Evolutionary conservation across 2,113 vertebrate species (phyloP).

Genomic region (Proteles cristata): DNA sequence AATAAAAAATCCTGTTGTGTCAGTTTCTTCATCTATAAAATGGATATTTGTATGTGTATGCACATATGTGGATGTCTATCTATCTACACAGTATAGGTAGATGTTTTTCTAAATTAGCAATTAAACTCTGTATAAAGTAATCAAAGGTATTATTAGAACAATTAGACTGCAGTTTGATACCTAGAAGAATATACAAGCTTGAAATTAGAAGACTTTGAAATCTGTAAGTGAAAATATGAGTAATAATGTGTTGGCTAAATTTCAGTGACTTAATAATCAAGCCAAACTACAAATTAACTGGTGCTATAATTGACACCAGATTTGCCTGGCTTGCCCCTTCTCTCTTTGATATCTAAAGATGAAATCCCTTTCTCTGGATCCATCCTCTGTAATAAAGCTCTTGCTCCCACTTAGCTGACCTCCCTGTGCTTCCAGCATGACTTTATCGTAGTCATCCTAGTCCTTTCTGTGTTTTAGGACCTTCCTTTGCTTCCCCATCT

Average conservation of each 20-base stretch:
- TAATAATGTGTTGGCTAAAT: constrained; percentile 4
- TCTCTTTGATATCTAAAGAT: neutral
- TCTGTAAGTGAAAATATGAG: constrained; percentile 10
- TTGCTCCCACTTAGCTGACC: neutral
- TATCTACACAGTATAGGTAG: neutral
- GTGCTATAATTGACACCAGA: neutral
- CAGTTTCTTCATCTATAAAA: constrained; percentile 20
- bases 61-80: neutral
- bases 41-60: neutral
- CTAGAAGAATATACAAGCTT: neutral
- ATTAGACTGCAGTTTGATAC: neutral
- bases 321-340: neutral
- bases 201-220: constrained; percentile 34
- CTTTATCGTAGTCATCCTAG: neutral
- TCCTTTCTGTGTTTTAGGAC: neutral
- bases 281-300: neutral
- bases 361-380: neutral
- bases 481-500: neutral
- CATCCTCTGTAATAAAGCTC: neutral
- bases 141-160: neutral
- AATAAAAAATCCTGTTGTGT: neutral
- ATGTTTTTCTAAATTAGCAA: constrained; percentile 17
- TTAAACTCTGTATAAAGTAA: constrained; percentile 1
- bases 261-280: constrained; percentile 41
- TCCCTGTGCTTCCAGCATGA: neutral